These are phyloP conservation scores for Clupea harengus DNA, from an alignment of 2,113 vertebrate species.

Conservation along the genomic window DNA sequence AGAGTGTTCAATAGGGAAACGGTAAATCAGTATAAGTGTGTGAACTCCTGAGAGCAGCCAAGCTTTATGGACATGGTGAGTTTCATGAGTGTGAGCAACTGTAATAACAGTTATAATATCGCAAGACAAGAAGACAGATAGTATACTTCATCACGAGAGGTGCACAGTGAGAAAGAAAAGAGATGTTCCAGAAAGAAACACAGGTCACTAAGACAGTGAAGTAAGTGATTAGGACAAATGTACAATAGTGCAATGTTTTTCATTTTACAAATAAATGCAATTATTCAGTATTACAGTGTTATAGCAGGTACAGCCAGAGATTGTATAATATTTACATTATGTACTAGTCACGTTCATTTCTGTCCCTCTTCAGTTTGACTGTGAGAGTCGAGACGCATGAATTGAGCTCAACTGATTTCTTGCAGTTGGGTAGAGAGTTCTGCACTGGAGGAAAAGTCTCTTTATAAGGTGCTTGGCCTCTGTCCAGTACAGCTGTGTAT, in stretches of 20 bases:
- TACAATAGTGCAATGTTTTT: background rate
- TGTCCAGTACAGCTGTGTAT: background rate
- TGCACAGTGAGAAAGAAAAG: background rate
- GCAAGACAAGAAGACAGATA: background rate
- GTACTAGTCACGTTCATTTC: background rate
- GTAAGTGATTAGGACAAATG: background rate
- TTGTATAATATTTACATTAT: background rate
- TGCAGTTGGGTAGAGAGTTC: background rate
- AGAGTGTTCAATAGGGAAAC: background rate
- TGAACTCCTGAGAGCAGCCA: background rate
- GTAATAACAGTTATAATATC: constrained; percentile 8
- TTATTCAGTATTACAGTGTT: background rate
- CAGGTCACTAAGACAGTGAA: background rate
- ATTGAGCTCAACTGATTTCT: background rate
- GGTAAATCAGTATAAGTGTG: background rate
- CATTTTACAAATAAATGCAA: background rate
- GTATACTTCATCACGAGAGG: background rate
- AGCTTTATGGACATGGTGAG: background rate
- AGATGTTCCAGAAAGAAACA: background rate
- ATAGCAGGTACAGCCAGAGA: background rate
- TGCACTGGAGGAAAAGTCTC: background rate
- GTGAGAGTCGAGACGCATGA: background rate
- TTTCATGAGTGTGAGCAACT: background rate
- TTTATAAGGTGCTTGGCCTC: background rate
- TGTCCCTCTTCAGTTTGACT: background rate